A percentile compares a stretch with the other conserved stretches of the same genome.
These are phyloP conservation scores for Formica exsecta DNA, from an alignment of 1,140 invertebrate genomes.

Conservation along the genomic window DNA sequence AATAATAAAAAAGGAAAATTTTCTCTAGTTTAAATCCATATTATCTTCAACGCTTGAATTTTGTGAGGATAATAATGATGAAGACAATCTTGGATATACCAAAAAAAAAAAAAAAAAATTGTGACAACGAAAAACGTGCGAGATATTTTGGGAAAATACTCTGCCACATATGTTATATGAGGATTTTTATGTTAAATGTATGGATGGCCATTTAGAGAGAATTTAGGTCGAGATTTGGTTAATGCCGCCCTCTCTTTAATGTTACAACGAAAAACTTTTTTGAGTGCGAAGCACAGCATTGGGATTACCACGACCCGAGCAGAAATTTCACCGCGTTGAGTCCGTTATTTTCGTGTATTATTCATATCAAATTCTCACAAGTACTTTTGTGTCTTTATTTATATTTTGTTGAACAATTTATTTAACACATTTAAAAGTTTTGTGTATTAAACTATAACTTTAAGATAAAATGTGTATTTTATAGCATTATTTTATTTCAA, in stretches of 20 bases:
- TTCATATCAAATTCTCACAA: background rate
- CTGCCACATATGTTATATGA: background rate
- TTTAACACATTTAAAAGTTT: background rate
- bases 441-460: background rate
- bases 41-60: background rate
- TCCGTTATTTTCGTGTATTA: background rate
- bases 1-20: background rate
- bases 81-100: background rate
- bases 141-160: background rate
- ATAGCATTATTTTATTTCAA: background rate
- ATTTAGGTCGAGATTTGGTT: constrained; percentile 25
- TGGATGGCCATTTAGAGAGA: background rate
- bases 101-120: background rate
- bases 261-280: background rate
- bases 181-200: background rate
- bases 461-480: background rate
- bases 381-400: background rate
- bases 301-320: background rate
- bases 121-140: background rate
- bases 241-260: constrained; percentile 23
- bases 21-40: background rate
- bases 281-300: background rate
- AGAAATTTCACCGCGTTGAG: background rate
- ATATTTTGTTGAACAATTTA: background rate
- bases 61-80: background rate